Base-by-base conservation (phyloP, 2,113 vertebrate genomes). In the Mormyrus iriodes region DNA sequence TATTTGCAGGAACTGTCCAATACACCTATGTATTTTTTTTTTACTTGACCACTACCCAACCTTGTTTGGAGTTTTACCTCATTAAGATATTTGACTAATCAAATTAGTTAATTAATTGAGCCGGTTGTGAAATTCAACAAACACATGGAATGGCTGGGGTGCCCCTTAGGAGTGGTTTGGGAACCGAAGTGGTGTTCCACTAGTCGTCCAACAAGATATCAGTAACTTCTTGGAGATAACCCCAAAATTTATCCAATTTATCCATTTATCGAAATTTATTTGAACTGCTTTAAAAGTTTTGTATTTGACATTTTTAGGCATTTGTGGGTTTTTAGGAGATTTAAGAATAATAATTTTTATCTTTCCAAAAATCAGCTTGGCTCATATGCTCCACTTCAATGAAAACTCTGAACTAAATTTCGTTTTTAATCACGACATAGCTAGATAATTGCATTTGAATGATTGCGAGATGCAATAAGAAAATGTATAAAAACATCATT, bases 401-500 rank as follows among this genome's bases (percentile, higher is more conserved):
- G 35, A 76, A 76, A 76, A 76, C 73, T 76, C 10, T 3, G 2
- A 76, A 76, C 73, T 42, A 76, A 76, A 76, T 76, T 15, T 76
- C 0, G 35, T 42, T 76, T 39, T 76, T 39, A 76, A 76, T 76
- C 73, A 76, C 2, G 73, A 76, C 73, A 42, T 13, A 39, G 73
- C 73, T 19, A 35, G 73, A 79, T 79, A 79, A 79, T 42, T 79
- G 35, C 73, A 79, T 79, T 79, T 79, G 31, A 79, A 79, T 79
- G 31, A 39, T 79, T 79, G 35, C 13, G 9, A 79, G 73, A 39
- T 42, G 35, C 35, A 79, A 79, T 79, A 42, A 79, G 73, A 13
- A 79, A 79, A 42, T 42, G 13, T 79, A 79, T 79, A 79, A 79
- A 79, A 79, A 79, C 73, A 79, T 76, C 27, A 76, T 76, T 76